Evolutionary conservation across 2,113 vertebrate genomes (phyloP).

Genomic region (Brachionichthys hirsutus): DNA sequence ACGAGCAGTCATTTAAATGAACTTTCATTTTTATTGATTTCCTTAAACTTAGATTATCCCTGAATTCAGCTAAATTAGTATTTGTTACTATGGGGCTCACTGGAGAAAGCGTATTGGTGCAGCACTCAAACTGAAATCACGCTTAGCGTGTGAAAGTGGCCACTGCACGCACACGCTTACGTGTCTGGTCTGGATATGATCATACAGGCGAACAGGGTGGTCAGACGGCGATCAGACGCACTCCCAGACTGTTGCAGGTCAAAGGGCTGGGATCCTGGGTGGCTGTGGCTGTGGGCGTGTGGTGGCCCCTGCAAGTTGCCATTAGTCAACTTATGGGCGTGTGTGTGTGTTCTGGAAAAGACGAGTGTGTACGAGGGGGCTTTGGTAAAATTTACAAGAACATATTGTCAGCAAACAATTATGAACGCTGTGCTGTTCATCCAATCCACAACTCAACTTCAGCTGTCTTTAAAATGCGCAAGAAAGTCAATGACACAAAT

Average conservation of each 20-base stretch:
- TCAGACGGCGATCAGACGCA: conserved; percentile 54
- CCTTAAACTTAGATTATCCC: too few species aligned
- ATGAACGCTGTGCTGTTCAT: neutral
- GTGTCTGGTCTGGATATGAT: conserved; percentile 58
- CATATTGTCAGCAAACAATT: neutral
- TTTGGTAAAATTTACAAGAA: neutral
- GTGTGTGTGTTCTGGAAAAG: neutral
- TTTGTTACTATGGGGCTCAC: too few species aligned
- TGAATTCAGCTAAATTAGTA: neutral
- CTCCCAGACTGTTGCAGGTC: conserved; percentile 56
- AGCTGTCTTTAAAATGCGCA: neutral
- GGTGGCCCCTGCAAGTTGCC: conserved; percentile 36
- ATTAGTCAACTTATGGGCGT: conserved; percentile 51
- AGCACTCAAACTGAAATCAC: conserved; percentile 26
- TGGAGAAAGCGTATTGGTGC: conserved; percentile 1
- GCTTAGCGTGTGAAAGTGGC: conserved; percentile 16
- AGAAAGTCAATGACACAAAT: neutral
- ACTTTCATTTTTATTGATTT: too few species aligned
- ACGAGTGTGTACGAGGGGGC: conserved; percentile 1
- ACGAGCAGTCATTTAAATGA: too few species aligned
- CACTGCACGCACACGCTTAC: neutral
- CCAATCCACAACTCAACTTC: neutral
- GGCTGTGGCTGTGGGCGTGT: conserved; percentile 54
- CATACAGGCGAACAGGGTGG: conserved; percentile 59
- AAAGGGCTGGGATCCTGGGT: conserved; percentile 60